Percentiles rank a stretch among this genome's conserved stretches.
Evolutionary conservation across 1,140 invertebrate species (phyloP).

Genomic region (Drosophila sucinea): DNA sequence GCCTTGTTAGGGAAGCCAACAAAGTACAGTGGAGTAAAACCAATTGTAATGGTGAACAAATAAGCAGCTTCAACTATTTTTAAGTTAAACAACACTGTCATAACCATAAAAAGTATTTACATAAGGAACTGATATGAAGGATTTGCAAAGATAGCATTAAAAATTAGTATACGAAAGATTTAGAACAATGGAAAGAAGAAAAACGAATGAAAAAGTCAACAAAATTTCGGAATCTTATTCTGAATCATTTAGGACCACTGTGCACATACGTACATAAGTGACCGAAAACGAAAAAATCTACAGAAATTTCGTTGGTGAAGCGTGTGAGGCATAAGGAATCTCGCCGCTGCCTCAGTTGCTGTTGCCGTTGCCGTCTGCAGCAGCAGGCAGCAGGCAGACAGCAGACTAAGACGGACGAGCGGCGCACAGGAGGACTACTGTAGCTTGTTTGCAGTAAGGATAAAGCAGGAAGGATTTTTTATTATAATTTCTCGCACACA

Average conservation of each 20-base stretch:
- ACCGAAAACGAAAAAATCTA: slow-evolving; percentile 15
- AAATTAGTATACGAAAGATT: background rate
- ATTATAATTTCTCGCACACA: slow-evolving; percentile 56
- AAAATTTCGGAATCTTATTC: background rate
- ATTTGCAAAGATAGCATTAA: background rate
- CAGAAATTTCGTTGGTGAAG: slow-evolving; percentile 14
- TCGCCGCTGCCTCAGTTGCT: slow-evolving; percentile 9
- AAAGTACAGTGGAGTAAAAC: background rate
- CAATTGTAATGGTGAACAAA: background rate
- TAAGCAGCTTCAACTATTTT: no score
- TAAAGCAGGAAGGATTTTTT: slow-evolving; percentile 48
- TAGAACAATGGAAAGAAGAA: background rate
- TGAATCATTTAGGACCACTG: slow-evolving; percentile 8
- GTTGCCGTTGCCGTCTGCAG: slow-evolving; percentile 17
- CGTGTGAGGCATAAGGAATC: slow-evolving; percentile 32
- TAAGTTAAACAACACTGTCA: no score
- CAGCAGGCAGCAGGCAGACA: slow-evolving; percentile 15
- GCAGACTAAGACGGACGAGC: slow-evolving; percentile 1
- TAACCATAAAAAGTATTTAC: no score
- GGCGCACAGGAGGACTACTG: slow-evolving; percentile 17
- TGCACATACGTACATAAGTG: background rate
- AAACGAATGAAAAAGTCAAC: background rate
- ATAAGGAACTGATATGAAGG: no score
- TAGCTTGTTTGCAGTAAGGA: slow-evolving; percentile 52
- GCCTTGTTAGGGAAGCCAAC: slow-evolving; percentile 17